These are phyloP conservation scores for chimpanzee (Pan troglodytes) DNA, from an alignment of 2,113 vertebrate species.

Conservation along the genomic window DNA sequence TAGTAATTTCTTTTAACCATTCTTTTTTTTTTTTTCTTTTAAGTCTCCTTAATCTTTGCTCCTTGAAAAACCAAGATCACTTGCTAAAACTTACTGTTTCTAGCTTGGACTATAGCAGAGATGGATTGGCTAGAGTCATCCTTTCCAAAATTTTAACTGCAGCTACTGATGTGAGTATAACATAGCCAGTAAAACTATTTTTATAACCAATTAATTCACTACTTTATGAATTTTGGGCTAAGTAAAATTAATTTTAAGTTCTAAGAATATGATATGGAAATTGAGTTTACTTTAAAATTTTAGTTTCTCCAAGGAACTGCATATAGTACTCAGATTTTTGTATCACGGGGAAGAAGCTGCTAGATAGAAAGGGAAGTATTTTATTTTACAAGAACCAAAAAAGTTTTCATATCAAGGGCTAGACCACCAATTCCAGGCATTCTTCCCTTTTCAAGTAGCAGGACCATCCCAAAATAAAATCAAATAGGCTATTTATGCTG, in stretches of 20 bases:
- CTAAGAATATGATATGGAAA: not conserved
- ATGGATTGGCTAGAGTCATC: conserved; percentile 96
- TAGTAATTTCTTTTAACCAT: conserved; percentile 11
- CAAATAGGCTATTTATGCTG: not conserved
- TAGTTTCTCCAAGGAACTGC: not conserved
- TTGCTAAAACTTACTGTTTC: conserved; percentile 96
- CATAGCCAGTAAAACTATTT: not conserved
- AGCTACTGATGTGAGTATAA: conserved; percentile 93
- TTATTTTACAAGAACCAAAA: not conserved
- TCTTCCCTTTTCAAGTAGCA: not conserved
- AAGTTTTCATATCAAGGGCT: not conserved
- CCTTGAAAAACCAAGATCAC: conserved; percentile 98
- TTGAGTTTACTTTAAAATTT: conserved; percentile 39
- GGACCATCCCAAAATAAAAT: not conserved
- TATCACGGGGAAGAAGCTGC: not conserved
- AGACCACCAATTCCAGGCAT: not conserved
- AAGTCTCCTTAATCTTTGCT: conserved; percentile 97
- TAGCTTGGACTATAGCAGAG: conserved; percentile 97
- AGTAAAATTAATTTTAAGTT: conserved; percentile 3
- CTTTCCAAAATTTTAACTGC: conserved; percentile 98
- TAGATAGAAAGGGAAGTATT: conserved; percentile 1
- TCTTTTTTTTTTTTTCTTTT: not conserved
- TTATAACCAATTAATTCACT: not conserved
- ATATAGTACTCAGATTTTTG: not conserved
- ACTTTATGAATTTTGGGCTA: not conserved